phyloP scores from a whole-genome alignment of 2,888 invertebrate genomes.

The Phyto melanocephala region DNA sequence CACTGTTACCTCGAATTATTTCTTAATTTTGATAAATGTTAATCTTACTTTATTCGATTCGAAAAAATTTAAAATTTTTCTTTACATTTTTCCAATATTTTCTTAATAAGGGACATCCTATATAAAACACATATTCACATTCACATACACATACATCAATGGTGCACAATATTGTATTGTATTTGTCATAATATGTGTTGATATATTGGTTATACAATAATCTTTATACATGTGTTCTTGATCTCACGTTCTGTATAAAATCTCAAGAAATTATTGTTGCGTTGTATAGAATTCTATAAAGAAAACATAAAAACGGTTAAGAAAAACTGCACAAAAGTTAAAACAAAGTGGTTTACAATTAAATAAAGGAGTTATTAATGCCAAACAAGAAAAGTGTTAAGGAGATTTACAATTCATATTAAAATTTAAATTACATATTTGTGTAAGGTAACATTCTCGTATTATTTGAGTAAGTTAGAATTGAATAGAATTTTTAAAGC shows the following conservation, averaged over 20 bases:
- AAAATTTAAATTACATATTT: too few relatives aligned
- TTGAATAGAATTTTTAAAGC: too few relatives aligned
- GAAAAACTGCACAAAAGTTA: slow-evolving; percentile 28
- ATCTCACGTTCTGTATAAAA: slow-evolving; percentile 55
- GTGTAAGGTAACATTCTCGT: too few relatives aligned
- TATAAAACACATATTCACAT: background rate
- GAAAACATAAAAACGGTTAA: background rate
- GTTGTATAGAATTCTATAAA: background rate
- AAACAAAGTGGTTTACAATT: slow-evolving; percentile 40
- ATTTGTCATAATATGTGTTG: slow-evolving; percentile 39
- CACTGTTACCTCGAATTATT: too few relatives aligned
- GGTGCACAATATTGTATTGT: background rate
- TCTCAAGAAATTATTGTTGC: slow-evolving; percentile 40
- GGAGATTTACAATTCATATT: background rate
- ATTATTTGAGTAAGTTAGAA: too few relatives aligned
- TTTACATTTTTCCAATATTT: too few relatives aligned
- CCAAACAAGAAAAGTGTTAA: background rate
- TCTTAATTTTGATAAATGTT: too few relatives aligned
- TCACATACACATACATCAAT: background rate
- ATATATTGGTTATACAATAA: slow-evolving; percentile 14
- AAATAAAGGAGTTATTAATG: slow-evolving; percentile 34
- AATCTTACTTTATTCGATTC: too few relatives aligned
- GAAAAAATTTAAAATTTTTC: too few relatives aligned
- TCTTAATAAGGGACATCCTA: slow-evolving; percentile 3
- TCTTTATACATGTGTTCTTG: slow-evolving; percentile 35